Evolutionary conservation across 2,113 vertebrate genomes (phyloP), one percentile per base, ranked within the genome.

Genomic region (Rhineura floridana): DNA sequence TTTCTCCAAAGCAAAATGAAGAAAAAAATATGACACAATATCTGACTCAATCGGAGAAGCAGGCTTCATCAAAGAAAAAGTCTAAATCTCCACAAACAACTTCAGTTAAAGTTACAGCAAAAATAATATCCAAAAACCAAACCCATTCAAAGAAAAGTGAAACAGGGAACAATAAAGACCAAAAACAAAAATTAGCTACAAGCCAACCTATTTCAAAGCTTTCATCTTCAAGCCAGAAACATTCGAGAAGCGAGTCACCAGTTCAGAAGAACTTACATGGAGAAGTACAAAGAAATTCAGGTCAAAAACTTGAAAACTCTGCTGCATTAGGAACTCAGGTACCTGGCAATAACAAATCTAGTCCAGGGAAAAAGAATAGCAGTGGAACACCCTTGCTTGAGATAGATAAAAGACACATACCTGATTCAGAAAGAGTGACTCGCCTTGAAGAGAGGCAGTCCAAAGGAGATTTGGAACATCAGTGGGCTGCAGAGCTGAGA

Each of bases 1-100:
- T 94, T 15, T 98, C 97, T 94, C 97, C 97, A 85, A 98, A 96
- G 93, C 95, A 94, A 65, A 98, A 97, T 36, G 98, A 98, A 91
- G 97, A 98, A 97, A 98, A 94, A 96, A 97, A 75, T 90, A 84
- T 84, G 44, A 90, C 84, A 95, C 97, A 96, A 85, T 91, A 93
- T 87, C 94, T 91, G 73, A 93, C 93, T 88, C 96, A 96, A 55
- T 89, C 96, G 92, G 95, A 97, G 81, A 96, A 95, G 90, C 94
- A 95, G 42, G 50, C 55, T 87, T 87, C 89, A 77, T 80, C 96
- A 81, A 98, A 97, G 93, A 99, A 97, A 96, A 98, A 96, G 95
- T 93, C 93, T 84, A 98, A 98, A 93, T 93, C 96, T 21, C 90
- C 78, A 7, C 94, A 91, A 88, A 88, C 94, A 86, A 76, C 93